phyloP scores from a whole-genome alignment of 2,797 vertebrate species.

The Gallinago nigripennis region DNA sequence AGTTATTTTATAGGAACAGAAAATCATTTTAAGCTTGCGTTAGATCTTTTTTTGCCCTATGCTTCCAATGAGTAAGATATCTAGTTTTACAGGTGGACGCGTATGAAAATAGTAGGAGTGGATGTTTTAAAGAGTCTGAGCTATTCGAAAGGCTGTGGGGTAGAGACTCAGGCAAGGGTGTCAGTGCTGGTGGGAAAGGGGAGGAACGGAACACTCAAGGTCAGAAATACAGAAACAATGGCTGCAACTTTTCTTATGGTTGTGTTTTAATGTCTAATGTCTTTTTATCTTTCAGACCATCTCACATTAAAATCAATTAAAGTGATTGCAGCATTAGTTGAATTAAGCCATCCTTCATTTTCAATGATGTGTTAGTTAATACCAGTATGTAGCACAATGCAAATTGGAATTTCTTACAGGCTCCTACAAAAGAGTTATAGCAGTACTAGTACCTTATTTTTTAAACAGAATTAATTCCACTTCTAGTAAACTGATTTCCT shows the following conservation, averaged over 20 bases:
- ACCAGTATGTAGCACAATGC: background rate
- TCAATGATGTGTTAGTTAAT: slow-evolving; percentile 5
- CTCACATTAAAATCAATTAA: slow-evolving; percentile 1
- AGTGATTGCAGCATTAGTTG: background rate
- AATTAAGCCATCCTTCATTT: slow-evolving; percentile 23
- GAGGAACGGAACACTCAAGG: background rate
- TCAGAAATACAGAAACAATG: background rate
- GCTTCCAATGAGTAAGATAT: background rate
- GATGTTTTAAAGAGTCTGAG: background rate
- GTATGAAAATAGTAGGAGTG: background rate
- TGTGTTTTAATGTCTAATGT: background rate
- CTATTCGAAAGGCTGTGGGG: background rate
- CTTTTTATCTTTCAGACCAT: background rate
- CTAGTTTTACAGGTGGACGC: background rate
- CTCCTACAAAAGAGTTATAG: background rate
- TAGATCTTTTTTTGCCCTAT: background rate
- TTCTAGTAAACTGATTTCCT: background rate
- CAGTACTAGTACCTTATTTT: background rate
- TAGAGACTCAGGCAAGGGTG: background rate
- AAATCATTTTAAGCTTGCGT: background rate
- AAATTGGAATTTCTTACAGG: background rate
- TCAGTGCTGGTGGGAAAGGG: background rate
- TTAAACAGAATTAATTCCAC: background rate
- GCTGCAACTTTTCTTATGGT: background rate
- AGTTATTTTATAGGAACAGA: slow-evolving; percentile 16